Conservation (phyloP, 2,797 vertebrate genomes). For the Gambusia yucatana region DNA sequence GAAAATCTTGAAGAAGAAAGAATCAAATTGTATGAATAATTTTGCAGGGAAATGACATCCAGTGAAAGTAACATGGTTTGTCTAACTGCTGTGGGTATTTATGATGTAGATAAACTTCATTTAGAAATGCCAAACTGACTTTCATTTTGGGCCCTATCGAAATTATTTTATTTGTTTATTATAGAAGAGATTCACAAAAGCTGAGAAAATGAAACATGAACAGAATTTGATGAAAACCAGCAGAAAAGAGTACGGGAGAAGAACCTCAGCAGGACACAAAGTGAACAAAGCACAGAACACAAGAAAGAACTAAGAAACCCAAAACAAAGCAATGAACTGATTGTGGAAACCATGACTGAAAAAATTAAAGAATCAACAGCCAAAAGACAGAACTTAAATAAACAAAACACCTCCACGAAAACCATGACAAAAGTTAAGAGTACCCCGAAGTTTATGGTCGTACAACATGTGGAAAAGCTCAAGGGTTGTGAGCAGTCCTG, state of each 20-base stretch:
- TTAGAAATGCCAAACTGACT: too few relatives aligned
- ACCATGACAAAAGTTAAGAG: too few relatives aligned
- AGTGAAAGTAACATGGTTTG: background rate
- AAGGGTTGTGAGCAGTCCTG: too few relatives aligned
- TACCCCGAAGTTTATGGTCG: too few relatives aligned
- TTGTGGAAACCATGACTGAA: background rate
- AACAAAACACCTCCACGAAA: background rate
- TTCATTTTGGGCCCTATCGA: too few relatives aligned
- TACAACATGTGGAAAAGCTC: too few relatives aligned
- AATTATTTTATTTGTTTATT: too few relatives aligned
- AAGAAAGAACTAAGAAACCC: background rate
- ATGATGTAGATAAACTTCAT: background rate
- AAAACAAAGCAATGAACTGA: background rate
- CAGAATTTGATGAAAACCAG: background rate
- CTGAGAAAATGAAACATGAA: too few relatives aligned
- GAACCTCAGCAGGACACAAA: background rate
- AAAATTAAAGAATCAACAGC: background rate
- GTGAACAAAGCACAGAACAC: background rate
- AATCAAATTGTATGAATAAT: too few relatives aligned
- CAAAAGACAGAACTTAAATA: background rate
- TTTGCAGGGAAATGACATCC: background rate
- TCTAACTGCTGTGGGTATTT: background rate
- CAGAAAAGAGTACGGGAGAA: background rate
- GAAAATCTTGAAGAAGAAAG: too few relatives aligned
- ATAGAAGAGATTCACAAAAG: too few relatives aligned